phyloP scores from a whole-genome alignment of 2,797 vertebrate species.

The Natrix natrix region DNA sequence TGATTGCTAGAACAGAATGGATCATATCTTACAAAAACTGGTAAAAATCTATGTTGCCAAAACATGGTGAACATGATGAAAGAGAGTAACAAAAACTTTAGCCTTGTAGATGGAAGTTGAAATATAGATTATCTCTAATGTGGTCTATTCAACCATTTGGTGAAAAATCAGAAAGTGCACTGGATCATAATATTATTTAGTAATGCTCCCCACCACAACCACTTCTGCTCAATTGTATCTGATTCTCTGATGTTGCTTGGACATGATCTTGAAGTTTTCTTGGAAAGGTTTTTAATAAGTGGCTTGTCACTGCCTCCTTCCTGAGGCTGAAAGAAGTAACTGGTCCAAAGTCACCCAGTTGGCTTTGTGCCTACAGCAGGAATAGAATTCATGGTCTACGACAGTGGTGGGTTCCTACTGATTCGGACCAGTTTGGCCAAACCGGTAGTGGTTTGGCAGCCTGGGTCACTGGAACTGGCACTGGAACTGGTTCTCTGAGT shows the following conservation, averaged over 20 bases:
- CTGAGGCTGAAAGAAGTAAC: neutral
- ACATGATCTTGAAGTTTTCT: no score
- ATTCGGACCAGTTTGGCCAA: no score
- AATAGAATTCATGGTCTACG: neutral
- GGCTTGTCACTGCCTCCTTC: no score
- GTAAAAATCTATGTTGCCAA: neutral
- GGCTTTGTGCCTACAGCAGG: neutral
- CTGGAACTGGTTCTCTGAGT: no score
- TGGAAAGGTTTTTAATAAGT: no score
- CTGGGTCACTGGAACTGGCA: no score
- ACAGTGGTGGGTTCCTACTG: no score
- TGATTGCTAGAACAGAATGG: neutral
- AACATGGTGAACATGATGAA: neutral
- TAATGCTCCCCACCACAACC: neutral
- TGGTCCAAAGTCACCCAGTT: neutral
- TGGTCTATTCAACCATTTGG: neutral
- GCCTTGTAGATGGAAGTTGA: neutral
- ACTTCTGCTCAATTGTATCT: no score
- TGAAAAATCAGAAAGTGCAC: neutral
- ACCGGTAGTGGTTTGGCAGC: no score
- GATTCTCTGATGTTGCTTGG: no score
- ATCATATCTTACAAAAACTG: neutral
- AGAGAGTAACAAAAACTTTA: neutral
- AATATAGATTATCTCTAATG: neutral
- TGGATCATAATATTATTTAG: neutral